A percentile compares a stretch with the other conserved stretches of the same genome.
phyloP scores from a whole-genome alignment of 2,113 vertebrate species.

The Hyla sarda region DNA sequence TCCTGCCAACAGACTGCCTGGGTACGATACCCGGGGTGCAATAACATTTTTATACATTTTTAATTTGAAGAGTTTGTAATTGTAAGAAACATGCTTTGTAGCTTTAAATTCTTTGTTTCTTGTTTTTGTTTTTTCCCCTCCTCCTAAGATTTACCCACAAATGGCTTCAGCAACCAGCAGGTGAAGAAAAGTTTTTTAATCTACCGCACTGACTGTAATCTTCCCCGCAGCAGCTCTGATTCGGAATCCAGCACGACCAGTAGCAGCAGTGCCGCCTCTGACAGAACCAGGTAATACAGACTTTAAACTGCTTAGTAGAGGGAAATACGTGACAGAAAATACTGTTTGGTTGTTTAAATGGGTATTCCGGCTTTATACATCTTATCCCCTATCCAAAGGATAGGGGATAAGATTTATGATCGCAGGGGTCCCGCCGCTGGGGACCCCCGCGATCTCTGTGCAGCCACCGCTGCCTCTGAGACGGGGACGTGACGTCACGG shows the following conservation, averaged over 20 bases:
- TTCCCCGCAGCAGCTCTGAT: slow-evolving; percentile 95
- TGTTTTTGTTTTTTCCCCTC: not conserved
- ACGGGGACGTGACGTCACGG: too few relatives aligned
- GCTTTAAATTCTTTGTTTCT: not conserved
- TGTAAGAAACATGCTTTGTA: not conserved
- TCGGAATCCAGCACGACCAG: slow-evolving; percentile 96
- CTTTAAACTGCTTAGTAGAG: not conserved
- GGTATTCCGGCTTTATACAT: too few relatives aligned
- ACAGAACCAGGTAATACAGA: slow-evolving; percentile 89
- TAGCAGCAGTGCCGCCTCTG: slow-evolving; percentile 96
- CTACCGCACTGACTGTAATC: slow-evolving; percentile 92
- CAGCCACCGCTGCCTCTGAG: too few relatives aligned
- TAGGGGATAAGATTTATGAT: too few relatives aligned
- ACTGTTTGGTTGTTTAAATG: too few relatives aligned
- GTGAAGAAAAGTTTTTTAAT: slow-evolving; percentile 97
- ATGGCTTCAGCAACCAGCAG: slow-evolving; percentile 94
- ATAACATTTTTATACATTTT: not conserved
- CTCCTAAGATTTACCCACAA: slow-evolving; percentile 85
- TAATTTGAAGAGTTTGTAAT: not conserved
- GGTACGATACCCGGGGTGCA: not conserved
- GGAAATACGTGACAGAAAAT: too few relatives aligned
- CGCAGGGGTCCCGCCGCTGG: too few relatives aligned
- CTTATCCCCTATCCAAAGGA: too few relatives aligned
- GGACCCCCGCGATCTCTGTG: too few relatives aligned
- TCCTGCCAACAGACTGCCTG: not conserved